Evolutionary conservation across 2,888 invertebrate genomes (phyloP).

Genomic region (Orchesella flavescens): DNA sequence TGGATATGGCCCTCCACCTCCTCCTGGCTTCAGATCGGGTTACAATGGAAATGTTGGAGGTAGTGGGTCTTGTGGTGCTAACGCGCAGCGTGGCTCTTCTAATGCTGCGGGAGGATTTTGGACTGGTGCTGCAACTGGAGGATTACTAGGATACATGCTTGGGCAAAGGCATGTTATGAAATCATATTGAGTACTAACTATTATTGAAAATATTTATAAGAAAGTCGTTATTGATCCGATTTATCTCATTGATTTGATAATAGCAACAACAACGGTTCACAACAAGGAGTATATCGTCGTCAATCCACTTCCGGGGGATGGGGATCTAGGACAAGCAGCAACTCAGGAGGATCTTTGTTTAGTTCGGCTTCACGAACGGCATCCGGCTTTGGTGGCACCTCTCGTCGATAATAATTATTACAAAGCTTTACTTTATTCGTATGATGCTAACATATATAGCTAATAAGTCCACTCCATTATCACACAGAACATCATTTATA

Average conservation of each 20-base stretch:
- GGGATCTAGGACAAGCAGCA: conserved; percentile 33
- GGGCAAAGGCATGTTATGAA: conserved; percentile 69
- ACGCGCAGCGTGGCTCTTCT: conserved; percentile 18
- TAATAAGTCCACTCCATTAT: no score
- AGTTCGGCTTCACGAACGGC: conserved; percentile 60
- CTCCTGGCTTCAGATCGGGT: conserved; percentile 67
- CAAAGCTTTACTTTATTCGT: no score
- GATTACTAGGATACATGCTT: conserved; percentile 74
- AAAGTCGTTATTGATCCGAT: no score
- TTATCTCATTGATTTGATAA: conserved; percentile 14
- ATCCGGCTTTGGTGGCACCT: conserved; percentile 71
- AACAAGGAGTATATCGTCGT: conserved; percentile 31
- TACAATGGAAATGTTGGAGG: conserved; percentile 67
- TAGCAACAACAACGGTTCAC: neutral
- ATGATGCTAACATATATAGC: no score
- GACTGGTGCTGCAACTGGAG: conserved; percentile 74
- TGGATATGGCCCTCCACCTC: no score
- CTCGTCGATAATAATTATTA: conserved; percentile 70
- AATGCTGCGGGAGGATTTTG: conserved; percentile 73
- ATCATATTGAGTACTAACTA: no score
- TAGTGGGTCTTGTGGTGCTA: conserved; percentile 44
- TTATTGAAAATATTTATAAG: no score
- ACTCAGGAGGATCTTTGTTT: conserved; percentile 35
- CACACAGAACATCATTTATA: no score
- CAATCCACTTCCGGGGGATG: conserved; percentile 35